Conservation (phyloP, 37 sponge, comb jelly and placozoan species). For the Ianthella basta region DNA sequence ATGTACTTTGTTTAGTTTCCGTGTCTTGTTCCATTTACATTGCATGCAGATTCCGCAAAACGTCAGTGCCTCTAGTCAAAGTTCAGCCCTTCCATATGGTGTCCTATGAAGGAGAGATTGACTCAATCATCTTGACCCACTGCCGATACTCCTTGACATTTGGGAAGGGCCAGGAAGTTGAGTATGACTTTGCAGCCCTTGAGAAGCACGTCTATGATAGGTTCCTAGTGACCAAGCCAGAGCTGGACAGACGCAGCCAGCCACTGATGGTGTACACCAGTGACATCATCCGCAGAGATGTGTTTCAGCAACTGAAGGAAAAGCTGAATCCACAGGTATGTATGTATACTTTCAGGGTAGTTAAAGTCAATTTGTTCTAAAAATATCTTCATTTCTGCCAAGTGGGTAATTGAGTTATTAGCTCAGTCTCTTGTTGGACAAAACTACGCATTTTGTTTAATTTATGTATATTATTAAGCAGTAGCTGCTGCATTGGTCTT, state of each 20-base stretch:
- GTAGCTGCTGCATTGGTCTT: no score
- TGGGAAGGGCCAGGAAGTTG: constrained; percentile 60
- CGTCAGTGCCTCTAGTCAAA: constrained; percentile 54
- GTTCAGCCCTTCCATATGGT: constrained; percentile 59
- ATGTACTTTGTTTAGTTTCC: not conserved
- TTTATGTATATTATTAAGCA: no score
- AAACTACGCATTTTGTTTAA: no score
- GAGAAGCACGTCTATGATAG: constrained; percentile 70
- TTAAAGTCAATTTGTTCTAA: constrained; percentile 10
- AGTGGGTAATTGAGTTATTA: no score
- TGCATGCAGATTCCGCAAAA: constrained; percentile 24
- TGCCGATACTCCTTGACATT: constrained; percentile 70
- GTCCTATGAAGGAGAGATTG: constrained; percentile 60
- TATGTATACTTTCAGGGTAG: not conserved
- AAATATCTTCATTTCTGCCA: no score
- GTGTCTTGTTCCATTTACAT: no score
- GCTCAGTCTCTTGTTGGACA: not conserved
- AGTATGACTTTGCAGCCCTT: constrained; percentile 64
- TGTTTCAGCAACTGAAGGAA: constrained; percentile 45
- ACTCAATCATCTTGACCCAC: constrained; percentile 67
- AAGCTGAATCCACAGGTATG: constrained; percentile 46
- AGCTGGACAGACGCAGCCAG: constrained; percentile 54
- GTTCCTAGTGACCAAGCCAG: constrained; percentile 70
- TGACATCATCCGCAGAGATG: constrained; percentile 43
- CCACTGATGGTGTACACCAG: constrained; percentile 49